Evolutionary conservation across 2,113 vertebrate genomes (phyloP).

Genomic region (Pavo muticus): DNA sequence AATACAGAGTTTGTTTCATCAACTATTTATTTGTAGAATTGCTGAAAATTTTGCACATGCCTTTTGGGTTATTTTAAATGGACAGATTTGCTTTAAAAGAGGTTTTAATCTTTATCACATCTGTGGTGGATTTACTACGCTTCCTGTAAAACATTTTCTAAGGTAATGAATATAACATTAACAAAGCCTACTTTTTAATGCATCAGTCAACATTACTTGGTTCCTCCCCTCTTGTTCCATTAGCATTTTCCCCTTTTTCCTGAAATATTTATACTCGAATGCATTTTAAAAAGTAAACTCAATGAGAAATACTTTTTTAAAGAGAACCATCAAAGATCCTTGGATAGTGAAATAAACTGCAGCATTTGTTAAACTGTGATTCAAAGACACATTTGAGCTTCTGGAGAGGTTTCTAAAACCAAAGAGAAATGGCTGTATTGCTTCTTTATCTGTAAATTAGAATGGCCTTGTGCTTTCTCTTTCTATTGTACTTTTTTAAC

Average conservation of each 20-base stretch:
- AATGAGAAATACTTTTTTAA: not conserved
- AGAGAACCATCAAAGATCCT: not conserved
- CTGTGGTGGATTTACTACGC: conserved; percentile 43
- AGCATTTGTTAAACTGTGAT: not conserved
- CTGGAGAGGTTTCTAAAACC: not conserved
- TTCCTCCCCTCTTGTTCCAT: not conserved
- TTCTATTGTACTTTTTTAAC: not conserved
- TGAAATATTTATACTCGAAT: not conserved
- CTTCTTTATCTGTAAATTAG: not conserved
- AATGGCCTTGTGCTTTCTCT: not conserved
- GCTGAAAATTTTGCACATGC: conserved; percentile 37
- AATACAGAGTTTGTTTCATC: conserved; percentile 7
- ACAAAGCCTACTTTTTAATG: conserved; percentile 10
- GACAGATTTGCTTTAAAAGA: conserved; percentile 44
- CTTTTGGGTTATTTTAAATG: conserved; percentile 56
- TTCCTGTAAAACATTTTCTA: conserved; percentile 17
- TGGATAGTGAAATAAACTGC: not conserved
- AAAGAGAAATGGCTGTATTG: not conserved
- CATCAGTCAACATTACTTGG: not conserved
- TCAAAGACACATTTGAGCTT: not conserved
- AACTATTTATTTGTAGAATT: conserved; percentile 24
- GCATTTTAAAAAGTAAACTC: conserved; percentile 20
- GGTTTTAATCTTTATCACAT: conserved; percentile 60
- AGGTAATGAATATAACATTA: conserved; percentile 38
- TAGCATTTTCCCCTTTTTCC: not conserved